phyloP scores from a whole-genome alignment of 2,797 vertebrate genomes.

The Pseudocheirus occidentalis region DNA sequence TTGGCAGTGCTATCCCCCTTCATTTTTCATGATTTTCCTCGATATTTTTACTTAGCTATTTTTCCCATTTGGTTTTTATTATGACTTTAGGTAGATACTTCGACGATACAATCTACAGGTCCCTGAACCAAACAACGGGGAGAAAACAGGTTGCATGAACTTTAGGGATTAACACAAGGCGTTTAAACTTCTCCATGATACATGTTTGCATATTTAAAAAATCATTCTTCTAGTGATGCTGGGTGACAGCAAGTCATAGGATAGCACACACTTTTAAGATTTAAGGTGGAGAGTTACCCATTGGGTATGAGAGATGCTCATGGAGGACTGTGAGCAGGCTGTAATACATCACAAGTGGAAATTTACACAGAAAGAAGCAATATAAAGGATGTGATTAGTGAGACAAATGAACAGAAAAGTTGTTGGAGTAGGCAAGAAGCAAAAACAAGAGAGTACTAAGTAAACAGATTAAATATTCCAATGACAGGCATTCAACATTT shows the following conservation, averaged over 20 bases:
- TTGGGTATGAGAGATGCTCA: not conserved
- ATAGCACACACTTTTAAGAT: not conserved
- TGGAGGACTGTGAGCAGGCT: not conserved
- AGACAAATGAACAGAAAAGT: too few species aligned
- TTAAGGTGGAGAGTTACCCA: not conserved
- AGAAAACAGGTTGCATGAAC: not conserved
- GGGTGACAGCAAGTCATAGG: not conserved
- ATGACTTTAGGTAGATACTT: not conserved
- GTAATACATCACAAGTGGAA: too few species aligned
- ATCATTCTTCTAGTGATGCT: not conserved
- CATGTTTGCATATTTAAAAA: not conserved
- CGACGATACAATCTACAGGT: too few species aligned
- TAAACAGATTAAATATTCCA: too few species aligned
- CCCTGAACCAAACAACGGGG: not conserved
- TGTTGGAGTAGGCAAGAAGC: too few species aligned
- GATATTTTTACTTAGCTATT: not conserved
- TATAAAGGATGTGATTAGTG: too few species aligned
- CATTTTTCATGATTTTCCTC: not conserved
- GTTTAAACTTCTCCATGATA: not conserved
- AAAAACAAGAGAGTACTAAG: too few species aligned
- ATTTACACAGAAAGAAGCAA: too few species aligned
- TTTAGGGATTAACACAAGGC: not conserved
- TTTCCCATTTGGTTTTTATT: not conserved
- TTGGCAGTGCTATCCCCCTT: not conserved
- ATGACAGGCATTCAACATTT: too few species aligned